Evolutionary conservation across 2,113 vertebrate genomes (phyloP).

Genomic region (Maccullochella peelii): DNA sequence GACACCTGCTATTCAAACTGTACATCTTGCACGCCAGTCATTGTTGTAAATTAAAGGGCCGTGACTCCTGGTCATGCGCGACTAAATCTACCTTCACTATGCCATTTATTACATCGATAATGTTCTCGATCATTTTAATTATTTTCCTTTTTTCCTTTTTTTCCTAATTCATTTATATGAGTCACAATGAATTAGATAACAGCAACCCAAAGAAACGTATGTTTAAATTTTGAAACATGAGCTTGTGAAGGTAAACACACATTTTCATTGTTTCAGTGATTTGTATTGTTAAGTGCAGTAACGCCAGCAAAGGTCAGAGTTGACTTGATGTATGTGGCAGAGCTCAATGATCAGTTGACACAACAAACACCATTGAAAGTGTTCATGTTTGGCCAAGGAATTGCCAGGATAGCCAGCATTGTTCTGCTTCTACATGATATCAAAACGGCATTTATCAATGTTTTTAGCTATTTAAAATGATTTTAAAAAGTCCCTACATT

Average conservation of each 20-base stretch:
- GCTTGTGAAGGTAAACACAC: neutral
- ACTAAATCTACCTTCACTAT: slow-evolving; percentile 4
- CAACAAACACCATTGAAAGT: neutral
- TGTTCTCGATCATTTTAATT: neutral
- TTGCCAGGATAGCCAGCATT: neutral
- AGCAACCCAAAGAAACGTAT: neutral
- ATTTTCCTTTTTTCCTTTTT: too few relatives aligned
- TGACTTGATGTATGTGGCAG: neutral
- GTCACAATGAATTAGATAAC: neutral
- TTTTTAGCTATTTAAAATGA: neutral
- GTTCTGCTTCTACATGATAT: neutral
- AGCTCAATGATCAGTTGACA: neutral
- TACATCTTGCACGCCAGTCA: slow-evolving; percentile 18
- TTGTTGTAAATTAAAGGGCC: slow-evolving; percentile 17
- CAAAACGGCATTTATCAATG: neutral
- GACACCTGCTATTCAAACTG: slow-evolving; percentile 35
- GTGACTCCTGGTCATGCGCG: neutral
- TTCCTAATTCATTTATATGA: neutral
- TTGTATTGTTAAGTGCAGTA: neutral
- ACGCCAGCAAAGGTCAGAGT: neutral
- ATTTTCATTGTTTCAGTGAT: neutral
- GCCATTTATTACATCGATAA: neutral
- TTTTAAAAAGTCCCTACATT: neutral
- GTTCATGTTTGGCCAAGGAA: neutral
- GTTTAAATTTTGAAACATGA: slow-evolving; percentile 4